A percentile compares a stretch with the other conserved stretches of the same genome.
These are phyloP conservation scores for Cranoglanis bouderius DNA, from an alignment of 2,113 vertebrate genomes.

Conservation along the genomic window DNA sequence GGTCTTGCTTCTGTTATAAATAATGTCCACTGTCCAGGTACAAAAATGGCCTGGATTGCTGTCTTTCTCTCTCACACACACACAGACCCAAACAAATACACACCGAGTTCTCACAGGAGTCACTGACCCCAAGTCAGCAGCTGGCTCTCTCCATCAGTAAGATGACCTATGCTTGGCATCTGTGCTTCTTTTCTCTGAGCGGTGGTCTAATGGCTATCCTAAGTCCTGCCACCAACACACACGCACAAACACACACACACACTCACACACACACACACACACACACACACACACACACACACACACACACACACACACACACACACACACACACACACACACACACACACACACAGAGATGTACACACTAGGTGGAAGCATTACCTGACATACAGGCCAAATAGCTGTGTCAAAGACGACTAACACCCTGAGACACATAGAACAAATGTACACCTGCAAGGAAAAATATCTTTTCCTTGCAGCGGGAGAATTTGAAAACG, in stretches of 20 bases:
- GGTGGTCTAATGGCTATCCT: constrained; percentile 62
- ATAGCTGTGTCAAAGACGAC: constrained; percentile 44
- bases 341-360: too few species aligned
- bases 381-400: constrained; percentile 46
- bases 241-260: constrained; percentile 44
- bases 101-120: constrained; percentile 47
- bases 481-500: constrained; percentile 20
- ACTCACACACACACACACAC: too few species aligned
- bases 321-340: too few species aligned
- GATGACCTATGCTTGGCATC: constrained; percentile 50
- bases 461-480: constrained; percentile 23
- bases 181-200: constrained; percentile 49
- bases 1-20: constrained; percentile 3
- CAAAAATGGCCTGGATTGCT: constrained; percentile 28
- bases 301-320: constrained; percentile 38
- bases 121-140: constrained; percentile 54
- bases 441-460: constrained; percentile 35
- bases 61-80: constrained; percentile 3
- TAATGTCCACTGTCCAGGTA: constrained; percentile 33
- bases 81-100: constrained; percentile 24
- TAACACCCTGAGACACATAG: constrained; percentile 36
- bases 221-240: constrained; percentile 58
- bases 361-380: constrained; percentile 5
- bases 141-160: constrained; percentile 54
- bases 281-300: too few species aligned